Evolutionary conservation across 2,113 vertebrate species (phyloP).

Genomic region (Pimephales promelas): DNA sequence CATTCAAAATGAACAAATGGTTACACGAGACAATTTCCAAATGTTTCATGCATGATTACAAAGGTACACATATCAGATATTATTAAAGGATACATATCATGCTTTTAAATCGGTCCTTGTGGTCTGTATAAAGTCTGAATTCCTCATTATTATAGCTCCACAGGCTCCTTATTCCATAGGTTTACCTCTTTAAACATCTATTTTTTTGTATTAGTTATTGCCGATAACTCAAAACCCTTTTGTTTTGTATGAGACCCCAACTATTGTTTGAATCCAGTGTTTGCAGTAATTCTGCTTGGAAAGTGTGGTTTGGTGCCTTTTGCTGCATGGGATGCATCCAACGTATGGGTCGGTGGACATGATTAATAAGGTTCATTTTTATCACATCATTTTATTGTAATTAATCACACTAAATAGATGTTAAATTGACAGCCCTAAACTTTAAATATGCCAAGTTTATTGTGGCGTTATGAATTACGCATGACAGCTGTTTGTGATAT

Average conservation of each 20-base stretch:
- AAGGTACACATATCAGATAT: too few relatives aligned
- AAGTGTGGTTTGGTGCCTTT: slow-evolving; percentile 6
- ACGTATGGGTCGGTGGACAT: background rate
- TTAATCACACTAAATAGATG: slow-evolving; percentile 6
- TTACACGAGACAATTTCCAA: too few relatives aligned
- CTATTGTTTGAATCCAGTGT: background rate
- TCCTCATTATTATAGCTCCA: too few relatives aligned
- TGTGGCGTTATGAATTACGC: slow-evolving; percentile 58
- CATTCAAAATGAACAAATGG: too few relatives aligned
- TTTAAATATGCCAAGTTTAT: slow-evolving; percentile 46
- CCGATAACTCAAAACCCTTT: background rate
- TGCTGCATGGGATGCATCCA: background rate
- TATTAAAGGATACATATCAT: too few relatives aligned
- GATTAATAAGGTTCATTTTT: background rate
- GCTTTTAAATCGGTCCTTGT: too few relatives aligned
- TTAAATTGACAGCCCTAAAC: slow-evolving; percentile 21
- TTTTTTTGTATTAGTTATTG: too few relatives aligned
- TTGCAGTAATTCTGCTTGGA: background rate
- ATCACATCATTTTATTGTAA: background rate
- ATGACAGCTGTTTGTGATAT: slow-evolving; percentile 44
- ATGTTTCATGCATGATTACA: too few relatives aligned
- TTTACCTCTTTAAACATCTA: too few relatives aligned
- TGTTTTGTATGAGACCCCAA: background rate
- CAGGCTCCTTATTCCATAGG: too few relatives aligned
- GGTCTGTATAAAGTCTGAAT: too few relatives aligned